These are phyloP conservation scores for Adelphocoris suturalis DNA, from an alignment of 2,888 invertebrate species.

Conservation along the genomic window DNA sequence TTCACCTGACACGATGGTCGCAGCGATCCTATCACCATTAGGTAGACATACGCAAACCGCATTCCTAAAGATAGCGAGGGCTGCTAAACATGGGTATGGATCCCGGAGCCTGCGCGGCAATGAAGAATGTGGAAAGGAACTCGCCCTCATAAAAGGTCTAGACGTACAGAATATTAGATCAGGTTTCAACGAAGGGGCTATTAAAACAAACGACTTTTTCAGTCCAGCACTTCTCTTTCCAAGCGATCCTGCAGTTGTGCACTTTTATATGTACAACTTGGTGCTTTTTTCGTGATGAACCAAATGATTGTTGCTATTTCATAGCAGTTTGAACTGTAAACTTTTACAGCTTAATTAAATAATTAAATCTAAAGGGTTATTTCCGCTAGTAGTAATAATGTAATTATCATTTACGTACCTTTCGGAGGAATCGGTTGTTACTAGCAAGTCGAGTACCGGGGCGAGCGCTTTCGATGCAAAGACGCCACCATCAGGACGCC, in stretches of 20 bases:
- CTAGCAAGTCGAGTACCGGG: too few relatives aligned
- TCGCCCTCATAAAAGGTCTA: slow-evolving; percentile 29
- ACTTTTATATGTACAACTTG: too few relatives aligned
- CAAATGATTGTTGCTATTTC: too few relatives aligned
- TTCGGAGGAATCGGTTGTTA: too few relatives aligned
- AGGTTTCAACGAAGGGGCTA: slow-evolving; percentile 29
- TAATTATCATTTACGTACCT: too few relatives aligned
- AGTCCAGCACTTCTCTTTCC: neutral
- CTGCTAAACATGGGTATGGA: slow-evolving; percentile 36
- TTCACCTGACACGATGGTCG: slow-evolving; percentile 17
- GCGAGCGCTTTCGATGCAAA: too few relatives aligned
- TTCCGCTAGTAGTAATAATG: too few relatives aligned
- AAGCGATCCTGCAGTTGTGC: neutral
- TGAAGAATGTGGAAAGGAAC: slow-evolving; percentile 36
- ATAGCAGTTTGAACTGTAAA: too few relatives aligned
- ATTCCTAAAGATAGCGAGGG: slow-evolving; percentile 1
- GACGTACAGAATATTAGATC: slow-evolving; percentile 30
- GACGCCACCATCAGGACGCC: too few relatives aligned
- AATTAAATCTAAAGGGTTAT: too few relatives aligned
- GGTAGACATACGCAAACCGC: slow-evolving; percentile 2
- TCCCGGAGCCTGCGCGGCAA: neutral
- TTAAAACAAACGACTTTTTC: slow-evolving; percentile 23
- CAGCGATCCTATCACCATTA: neutral
- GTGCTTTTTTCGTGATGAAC: too few relatives aligned
- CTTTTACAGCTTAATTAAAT: neutral